Percentiles rank a stretch among this genome's conserved stretches.
Evolutionary conservation across 2,113 vertebrate species (phyloP).

Genomic region (Salvelinus alpinus): DNA sequence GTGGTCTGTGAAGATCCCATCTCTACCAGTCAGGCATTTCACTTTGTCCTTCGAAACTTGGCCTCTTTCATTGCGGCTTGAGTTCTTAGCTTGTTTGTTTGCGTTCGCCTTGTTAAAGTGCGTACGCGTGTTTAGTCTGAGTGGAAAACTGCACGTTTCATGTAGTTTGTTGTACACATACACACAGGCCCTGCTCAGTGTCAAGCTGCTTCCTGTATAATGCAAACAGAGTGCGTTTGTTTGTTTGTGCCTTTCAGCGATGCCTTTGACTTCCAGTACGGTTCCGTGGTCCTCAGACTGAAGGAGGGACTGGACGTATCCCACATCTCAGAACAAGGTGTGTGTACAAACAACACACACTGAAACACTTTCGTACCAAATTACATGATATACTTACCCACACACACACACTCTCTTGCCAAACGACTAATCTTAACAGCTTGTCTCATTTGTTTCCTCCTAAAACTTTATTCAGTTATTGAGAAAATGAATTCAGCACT

Average conservation of each 20-base stretch:
- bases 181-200: neutral
- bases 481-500: too few species aligned
- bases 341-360: slow-evolving; percentile 26
- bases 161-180: neutral
- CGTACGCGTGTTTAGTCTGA: slow-evolving; percentile 22
- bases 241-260: slow-evolving; percentile 74
- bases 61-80: neutral
- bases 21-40: neutral
- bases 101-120: neutral
- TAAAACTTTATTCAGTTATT: too few species aligned
- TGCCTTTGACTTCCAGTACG: slow-evolving; percentile 94
- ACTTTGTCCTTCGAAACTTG: neutral
- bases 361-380: neutral
- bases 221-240: slow-evolving; percentile 8
- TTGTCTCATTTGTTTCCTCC: too few species aligned
- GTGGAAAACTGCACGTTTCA: slow-evolving; percentile 22
- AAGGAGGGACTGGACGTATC: slow-evolving; percentile 95
- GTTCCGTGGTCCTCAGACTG: slow-evolving; percentile 89
- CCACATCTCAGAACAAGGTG: slow-evolving; percentile 97
- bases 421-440: too few species aligned
- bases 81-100: slow-evolving; percentile 9
- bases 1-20: too few species aligned
- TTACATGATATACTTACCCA: neutral
- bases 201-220: slow-evolving; percentile 22
- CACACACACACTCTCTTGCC: neutral